Conservation (phyloP, 1,140 invertebrate species). For the Globodera rostochiensis region DNA sequence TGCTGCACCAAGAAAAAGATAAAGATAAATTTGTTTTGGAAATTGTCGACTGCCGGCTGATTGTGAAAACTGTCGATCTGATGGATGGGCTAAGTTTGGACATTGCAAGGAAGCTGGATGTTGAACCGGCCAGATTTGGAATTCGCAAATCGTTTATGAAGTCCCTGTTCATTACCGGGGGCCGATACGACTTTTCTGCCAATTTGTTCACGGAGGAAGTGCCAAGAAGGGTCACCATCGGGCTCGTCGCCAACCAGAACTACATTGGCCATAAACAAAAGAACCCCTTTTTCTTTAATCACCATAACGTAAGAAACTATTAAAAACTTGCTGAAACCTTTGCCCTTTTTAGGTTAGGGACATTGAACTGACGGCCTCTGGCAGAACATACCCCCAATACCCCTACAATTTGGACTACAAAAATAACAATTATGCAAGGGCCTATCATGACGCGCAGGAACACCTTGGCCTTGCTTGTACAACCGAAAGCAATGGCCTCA, state of each 20-base stretch:
- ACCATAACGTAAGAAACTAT: conserved; percentile 10
- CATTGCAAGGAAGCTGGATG: background rate
- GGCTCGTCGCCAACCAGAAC: background rate
- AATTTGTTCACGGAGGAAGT: conserved; percentile 35
- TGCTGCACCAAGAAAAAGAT: background rate
- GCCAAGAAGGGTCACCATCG: conserved; percentile 24
- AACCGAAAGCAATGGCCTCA: conserved; percentile 9
- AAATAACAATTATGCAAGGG: conserved; percentile 30
- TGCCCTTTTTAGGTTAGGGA: background rate
- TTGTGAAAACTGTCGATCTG: conserved; percentile 20
- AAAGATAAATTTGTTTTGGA: background rate
- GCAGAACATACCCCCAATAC: background rate
- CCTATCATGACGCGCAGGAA: conserved; percentile 15
- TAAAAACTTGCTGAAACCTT: no score
- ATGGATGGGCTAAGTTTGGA: conserved; percentile 32
- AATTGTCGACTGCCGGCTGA: background rate
- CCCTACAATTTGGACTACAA: conserved; percentile 17
- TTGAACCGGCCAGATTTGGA: conserved; percentile 19
- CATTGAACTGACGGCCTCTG: conserved; percentile 21
- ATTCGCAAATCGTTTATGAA: conserved; percentile 31
- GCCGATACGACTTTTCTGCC: conserved; percentile 16
- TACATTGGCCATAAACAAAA: conserved; percentile 19
- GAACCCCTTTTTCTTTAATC: conserved; percentile 25
- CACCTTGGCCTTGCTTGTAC: background rate
- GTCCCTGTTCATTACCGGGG: conserved; percentile 19